Conservation (phyloP, 2,888 invertebrate genomes). For the Antitype chi region DNA sequence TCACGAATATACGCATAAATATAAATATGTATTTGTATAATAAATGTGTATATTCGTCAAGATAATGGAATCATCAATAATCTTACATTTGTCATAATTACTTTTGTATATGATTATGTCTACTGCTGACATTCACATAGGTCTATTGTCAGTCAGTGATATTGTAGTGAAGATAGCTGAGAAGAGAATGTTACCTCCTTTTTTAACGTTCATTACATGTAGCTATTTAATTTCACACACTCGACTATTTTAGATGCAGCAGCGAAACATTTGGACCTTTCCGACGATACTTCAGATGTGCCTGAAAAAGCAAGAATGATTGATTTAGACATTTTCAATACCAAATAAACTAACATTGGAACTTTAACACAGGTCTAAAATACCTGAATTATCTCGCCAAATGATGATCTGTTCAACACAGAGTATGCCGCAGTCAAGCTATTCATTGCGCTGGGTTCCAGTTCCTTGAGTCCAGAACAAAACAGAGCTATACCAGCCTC, state of each 20-base stretch:
- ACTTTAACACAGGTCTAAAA: background rate
- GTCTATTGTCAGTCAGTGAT: background rate
- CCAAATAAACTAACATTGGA: background rate
- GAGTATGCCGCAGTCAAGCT: conserved; percentile 94
- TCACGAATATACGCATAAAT: too few species aligned
- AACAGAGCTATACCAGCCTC: conserved; percentile 97
- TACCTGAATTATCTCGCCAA: conserved; percentile 93
- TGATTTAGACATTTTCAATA: background rate
- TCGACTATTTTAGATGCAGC: conserved; percentile 61
- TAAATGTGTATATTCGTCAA: background rate
- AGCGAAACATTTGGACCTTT: conserved; percentile 87
- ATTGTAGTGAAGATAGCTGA: background rate
- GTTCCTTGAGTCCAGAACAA: conserved; percentile 92
- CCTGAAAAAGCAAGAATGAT: conserved; percentile 82
- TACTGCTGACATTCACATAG: conserved; percentile 3
- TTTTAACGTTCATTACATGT: background rate
- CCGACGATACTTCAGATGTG: conserved; percentile 93
- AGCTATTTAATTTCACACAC: background rate
- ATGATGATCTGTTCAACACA: conserved; percentile 93
- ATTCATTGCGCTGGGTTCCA: conserved; percentile 92
- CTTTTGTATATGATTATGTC: background rate
- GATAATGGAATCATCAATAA: background rate
- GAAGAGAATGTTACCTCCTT: background rate
- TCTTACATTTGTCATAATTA: background rate
- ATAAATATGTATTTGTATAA: too few species aligned